Conservation (phyloP, 2,797 vertebrate genomes). For the Oceanodroma leucorhoa region DNA sequence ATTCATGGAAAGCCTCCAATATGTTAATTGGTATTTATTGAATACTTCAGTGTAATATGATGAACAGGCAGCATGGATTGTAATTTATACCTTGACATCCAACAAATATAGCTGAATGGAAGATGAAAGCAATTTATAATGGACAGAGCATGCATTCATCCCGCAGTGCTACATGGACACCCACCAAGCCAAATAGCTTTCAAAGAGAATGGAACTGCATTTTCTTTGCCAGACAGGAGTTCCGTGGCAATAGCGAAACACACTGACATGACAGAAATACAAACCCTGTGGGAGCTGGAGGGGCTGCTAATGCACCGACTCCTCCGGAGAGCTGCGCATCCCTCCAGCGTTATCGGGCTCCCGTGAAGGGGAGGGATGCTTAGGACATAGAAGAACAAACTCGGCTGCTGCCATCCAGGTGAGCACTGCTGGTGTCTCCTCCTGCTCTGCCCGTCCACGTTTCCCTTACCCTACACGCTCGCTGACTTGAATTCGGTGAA, state of each 20-base stretch:
- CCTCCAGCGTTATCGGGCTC: not conserved
- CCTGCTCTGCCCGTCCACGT: not conserved
- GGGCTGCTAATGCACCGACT: not conserved
- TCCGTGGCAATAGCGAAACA: not conserved
- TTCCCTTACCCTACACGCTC: not conserved
- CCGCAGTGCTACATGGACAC: not conserved
- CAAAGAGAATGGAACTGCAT: not conserved
- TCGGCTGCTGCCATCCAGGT: not conserved
- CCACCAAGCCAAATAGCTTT: not conserved
- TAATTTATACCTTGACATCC: constrained; percentile 45
- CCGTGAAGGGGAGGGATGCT: not conserved
- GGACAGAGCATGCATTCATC: not conserved
- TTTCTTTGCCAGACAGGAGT: not conserved
- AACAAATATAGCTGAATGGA: not conserved
- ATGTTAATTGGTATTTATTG: constrained; percentile 48
- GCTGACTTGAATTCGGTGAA: not conserved
- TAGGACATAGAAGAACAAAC: not conserved
- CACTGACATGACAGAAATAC: not conserved
- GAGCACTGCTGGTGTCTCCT: not conserved
- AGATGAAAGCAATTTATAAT: not conserved
- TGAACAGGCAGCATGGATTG: not conserved
- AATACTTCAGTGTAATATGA: not conserved
- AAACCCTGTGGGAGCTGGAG: not conserved
- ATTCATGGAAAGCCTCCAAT: constrained; percentile 16
- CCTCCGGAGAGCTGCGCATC: not conserved